A percentile compares a stretch with the other conserved stretches of the same genome.
Evolutionary conservation across 2,113 vertebrate species (phyloP).

Genomic region (Cacatua alba): DNA sequence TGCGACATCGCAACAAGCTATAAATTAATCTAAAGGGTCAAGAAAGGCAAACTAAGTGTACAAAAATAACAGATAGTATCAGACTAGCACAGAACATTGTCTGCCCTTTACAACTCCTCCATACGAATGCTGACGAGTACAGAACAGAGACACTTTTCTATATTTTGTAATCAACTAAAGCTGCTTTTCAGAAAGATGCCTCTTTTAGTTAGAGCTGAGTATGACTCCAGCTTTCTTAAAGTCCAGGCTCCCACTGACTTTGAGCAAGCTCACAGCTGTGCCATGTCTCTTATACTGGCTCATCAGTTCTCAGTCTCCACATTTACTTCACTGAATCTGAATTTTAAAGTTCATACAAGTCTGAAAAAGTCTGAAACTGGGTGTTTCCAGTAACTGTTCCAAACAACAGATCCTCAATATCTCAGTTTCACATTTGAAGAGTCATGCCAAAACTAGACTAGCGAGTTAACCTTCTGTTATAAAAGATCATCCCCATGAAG

Average conservation of each 20-base stretch:
- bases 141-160: neutral
- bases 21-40: neutral
- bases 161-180: neutral
- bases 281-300: accelerated
- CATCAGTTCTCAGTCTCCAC: neutral
- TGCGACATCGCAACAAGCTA: neutral
- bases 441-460: neutral
- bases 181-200: neutral
- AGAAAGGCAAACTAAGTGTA: neutral
- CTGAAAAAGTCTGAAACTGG: neutral
- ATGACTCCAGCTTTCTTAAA: neutral
- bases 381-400: neutral
- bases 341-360: neutral
- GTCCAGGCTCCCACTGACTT: neutral
- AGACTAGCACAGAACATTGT: neutral
- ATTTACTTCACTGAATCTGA: neutral
- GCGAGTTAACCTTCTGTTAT: neutral
- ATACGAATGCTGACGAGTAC: accelerated
- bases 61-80: neutral
- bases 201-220: neutral
- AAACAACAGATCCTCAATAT: neutral
- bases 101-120: neutral
- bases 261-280: neutral
- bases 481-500: neutral
- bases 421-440: neutral